Evolutionary conservation across 2,113 vertebrate species (phyloP).

Genomic region (Nettapus auritus): DNA sequence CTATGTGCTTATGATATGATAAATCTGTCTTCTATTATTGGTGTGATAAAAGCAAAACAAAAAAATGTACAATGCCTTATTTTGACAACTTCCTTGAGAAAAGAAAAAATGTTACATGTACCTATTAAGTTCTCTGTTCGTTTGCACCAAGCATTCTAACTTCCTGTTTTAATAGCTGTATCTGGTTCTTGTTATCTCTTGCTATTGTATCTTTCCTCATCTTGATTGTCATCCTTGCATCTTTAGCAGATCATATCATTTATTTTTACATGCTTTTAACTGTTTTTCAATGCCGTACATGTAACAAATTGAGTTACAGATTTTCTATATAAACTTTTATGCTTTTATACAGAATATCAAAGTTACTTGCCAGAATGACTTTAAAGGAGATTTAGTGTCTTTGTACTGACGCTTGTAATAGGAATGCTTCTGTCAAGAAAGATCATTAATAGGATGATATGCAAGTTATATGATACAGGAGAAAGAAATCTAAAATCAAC

Average conservation of each 20-base stretch:
- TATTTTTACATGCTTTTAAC: neutral
- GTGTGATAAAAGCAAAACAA: neutral
- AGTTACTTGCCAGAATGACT: neutral
- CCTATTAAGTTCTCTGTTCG: neutral
- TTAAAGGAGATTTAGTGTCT: neutral
- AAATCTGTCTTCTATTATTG: neutral
- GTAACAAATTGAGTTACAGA: neutral
- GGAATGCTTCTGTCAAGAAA: neutral
- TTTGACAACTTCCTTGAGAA: neutral
- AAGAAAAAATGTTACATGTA: neutral
- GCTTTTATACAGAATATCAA: neutral
- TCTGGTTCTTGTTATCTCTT: neutral
- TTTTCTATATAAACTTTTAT: neutral
- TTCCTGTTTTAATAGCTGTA: neutral
- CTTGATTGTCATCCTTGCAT: neutral
- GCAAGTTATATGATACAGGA: neutral
- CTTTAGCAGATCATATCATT: neutral
- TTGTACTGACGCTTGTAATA: neutral
- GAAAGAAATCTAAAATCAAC: neutral
- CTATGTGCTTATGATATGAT: neutral
- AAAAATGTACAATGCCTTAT: neutral
- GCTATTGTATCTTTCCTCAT: neutral
- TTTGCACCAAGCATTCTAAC: neutral
- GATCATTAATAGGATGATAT: neutral
- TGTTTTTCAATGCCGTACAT: neutral